Evolutionary conservation across 2,797 vertebrate genomes (phyloP), one percentile per base, ranked within the genome.

Genomic region (Rhodeus uyekii): DNA sequence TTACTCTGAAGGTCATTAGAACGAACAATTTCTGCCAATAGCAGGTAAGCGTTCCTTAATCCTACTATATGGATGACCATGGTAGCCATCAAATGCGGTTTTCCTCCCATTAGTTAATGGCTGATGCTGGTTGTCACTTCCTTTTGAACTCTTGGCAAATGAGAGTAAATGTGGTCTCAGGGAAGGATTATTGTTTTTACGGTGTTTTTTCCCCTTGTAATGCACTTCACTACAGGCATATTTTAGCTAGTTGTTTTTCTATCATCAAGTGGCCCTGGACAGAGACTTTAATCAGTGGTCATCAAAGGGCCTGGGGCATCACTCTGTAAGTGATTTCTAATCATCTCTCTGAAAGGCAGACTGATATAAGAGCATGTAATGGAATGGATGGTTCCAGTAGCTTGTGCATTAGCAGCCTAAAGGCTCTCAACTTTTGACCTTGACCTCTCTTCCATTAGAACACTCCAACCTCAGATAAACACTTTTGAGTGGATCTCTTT

Each of bases 11-110:
- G 90, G 88, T 91, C 90, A 88, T 92, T 91, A 90, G 85, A 87
- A 90, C 82, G 85, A 91, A 85, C 69, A 27, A 86, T 89, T 91
- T 86, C 88, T 91, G 89, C 92, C 92, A 91, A 92, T 92, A 91
- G 88, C 87, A 89, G 89, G 90, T 84, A 92, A 89, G 89, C 87
- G 87, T 85, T 85, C 85, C 87, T 90, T 92, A 91, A 93, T 92
- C 87, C 88, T 89, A 89, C 92, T 88, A 87, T 91, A 90, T 89
- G 89, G 88, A 89, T 55, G 86, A 78, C 85, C 83, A 75, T 84
- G 32, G 84, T 85, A 76, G 87, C 78, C 87, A 87, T 90, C 85
- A 90, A 89, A 90, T 88, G 86, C 84, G 80, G 80, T 87, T 87
- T 80, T 87, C 86, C 86, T 81, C 71, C 80, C 87, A 86, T 89